Evolutionary conservation across 1,140 invertebrate genomes (phyloP), one percentile per base, ranked within the genome.

Genomic region (Drosophila hydei): DNA sequence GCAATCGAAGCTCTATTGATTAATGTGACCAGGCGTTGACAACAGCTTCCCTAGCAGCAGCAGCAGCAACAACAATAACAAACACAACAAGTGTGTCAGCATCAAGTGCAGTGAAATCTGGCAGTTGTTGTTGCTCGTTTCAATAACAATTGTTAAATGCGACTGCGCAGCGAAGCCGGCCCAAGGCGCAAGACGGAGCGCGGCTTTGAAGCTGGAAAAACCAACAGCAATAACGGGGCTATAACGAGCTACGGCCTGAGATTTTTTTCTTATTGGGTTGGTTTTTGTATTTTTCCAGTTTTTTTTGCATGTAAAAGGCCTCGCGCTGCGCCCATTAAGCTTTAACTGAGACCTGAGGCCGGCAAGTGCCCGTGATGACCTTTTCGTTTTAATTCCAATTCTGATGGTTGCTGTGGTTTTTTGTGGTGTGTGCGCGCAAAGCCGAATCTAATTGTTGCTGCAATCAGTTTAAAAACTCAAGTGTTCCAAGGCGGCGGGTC

Each of bases 351-450:
- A 38, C 64, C 64, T 55, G 30, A 38, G 25, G 16, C 65, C 79
- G 68, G 79, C 81, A 88, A 81, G 74, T 85, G 77, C 77, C 81
- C 70, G 47, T 72, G 55, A 85, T 85, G 81, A 85, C 81, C 81
- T 85, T 85, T 85, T 85, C 77, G 60, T 79, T 80, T 69, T 69
- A 77, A 80, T 85, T 81, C 67, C 73, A 67, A 79, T 80, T 84
- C 80, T 48, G 67, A 64, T 42, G 61, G 51, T 60, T 16, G 40
- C 43, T 72, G 21, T 68, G 58, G 21, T 55, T 59, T 51, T 69
- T 72, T 59, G 58, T 43, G 40, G 55, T 52, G 33, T 65, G 77
- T 45, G 60, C 58, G 48, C 58, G 79, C 78, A 58, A 45, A 69
- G 75, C 61, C 80, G 73, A 48, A 71, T 77, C 77, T 87, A 84